Base-by-base conservation (phyloP, 2,113 vertebrate genomes). In the Melierax canorus region DNA sequence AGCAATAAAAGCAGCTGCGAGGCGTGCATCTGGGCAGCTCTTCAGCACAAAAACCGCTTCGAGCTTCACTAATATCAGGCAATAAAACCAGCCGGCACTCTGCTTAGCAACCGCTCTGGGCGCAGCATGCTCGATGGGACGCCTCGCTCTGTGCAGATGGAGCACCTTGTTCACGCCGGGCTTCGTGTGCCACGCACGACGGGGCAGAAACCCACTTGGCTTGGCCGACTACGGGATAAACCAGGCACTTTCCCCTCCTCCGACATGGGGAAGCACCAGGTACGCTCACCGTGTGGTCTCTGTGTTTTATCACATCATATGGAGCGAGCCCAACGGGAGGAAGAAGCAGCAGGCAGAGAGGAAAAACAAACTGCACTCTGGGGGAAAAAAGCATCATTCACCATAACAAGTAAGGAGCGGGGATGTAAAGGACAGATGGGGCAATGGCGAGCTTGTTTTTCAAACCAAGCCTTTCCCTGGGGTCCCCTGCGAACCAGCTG, bases 241-340 rank as follows among this genome's bases (percentile, higher is more conserved):
- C 14, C 69, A 7, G 74, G 46, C 55, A 23, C 34, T 12, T 17
- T 78, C 55, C 41, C 6, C n/a, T 56, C 59, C 67, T 48, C 48
- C 1, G 2, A 4, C 66, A 12, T 4, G 8, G 12, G 38, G 58
- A 12, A 27, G 73, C 64, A 48, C 30, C 50, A 16, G 50, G 39
- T 13, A 19, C 24, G 0, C 30, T 34, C 56, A 4, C 3, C 2
- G 3, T 6, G 7, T 1, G 10, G 55, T 7, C 27, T 51, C 66
- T 27, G 51, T 19, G 3, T 22, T 34, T 58, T 26, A 15, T 24
- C 48, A 3, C 15, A 4, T 27, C n/a, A 2, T 7, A n/a, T 1
- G 18, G 38, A 45, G 51, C 6, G 14, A 36, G 60, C 69, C 26
- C 14, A 14, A 11, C 2, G 1, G 21, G 63, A 30, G 26, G 30